Percentiles rank a stretch among this genome's conserved stretches.
phyloP scores from a whole-genome alignment of 2,113 vertebrate species.

The Rhea americana region DNA sequence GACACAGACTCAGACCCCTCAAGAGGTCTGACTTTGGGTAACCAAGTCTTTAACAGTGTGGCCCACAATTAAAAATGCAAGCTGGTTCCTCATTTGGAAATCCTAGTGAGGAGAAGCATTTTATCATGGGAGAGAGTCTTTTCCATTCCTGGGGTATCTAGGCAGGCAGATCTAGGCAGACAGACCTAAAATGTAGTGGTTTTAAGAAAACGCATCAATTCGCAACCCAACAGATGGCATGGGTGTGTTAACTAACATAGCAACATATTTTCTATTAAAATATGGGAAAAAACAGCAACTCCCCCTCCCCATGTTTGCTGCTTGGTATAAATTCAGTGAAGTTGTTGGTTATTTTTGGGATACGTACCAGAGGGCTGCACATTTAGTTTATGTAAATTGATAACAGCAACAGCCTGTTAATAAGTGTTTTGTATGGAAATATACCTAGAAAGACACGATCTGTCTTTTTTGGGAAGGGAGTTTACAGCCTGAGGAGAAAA shows the following conservation, averaged over 20 bases:
- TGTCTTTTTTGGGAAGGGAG: slow-evolving; percentile 64
- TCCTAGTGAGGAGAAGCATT: background rate
- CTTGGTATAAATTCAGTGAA: slow-evolving; percentile 76
- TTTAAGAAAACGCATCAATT: slow-evolving; percentile 68
- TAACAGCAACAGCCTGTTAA: slow-evolving; percentile 76
- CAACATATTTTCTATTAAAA: slow-evolving; percentile 80
- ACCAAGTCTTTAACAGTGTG: background rate
- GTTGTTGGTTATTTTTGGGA: slow-evolving; percentile 76
- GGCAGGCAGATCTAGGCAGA: slow-evolving; percentile 47
- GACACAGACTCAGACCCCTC: background rate
- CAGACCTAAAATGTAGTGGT: slow-evolving; percentile 56
- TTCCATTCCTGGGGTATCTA: slow-evolving; percentile 51
- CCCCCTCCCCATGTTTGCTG: slow-evolving; percentile 66
- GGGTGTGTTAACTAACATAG: slow-evolving; percentile 77
- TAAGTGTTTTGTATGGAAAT: slow-evolving; percentile 71
- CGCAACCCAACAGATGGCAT: slow-evolving; percentile 78
- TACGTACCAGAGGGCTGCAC: slow-evolving; percentile 71
- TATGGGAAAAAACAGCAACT: slow-evolving; percentile 68
- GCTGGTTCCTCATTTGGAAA: slow-evolving; percentile 2
- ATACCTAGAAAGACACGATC: slow-evolving; percentile 67
- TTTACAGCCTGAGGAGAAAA: slow-evolving; percentile 55
- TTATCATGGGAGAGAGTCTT: background rate
- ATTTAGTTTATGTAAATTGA: slow-evolving; percentile 77
- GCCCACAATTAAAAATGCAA: background rate
- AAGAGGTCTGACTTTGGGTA: background rate